A percentile compares a stretch with the other conserved stretches of the same genome.
phyloP scores from a whole-genome alignment of 2,888 invertebrate genomes.

The Epinotia ramella region DNA sequence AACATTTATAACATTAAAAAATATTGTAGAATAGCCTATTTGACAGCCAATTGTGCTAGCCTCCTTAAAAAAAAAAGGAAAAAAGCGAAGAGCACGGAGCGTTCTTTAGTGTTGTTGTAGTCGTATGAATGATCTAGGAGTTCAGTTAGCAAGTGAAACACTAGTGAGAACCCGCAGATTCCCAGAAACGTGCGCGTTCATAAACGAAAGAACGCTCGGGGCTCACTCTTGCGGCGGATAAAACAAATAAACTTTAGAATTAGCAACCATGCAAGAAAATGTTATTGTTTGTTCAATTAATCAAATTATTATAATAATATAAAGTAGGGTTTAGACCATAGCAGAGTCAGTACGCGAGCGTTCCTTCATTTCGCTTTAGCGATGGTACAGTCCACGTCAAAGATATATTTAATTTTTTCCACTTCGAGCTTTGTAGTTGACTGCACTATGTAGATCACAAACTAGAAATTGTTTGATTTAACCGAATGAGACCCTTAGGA shows the following conservation, averaged over 20 bases:
- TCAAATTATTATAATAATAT: neutral
- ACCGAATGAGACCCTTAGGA: neutral
- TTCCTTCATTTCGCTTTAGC: neutral
- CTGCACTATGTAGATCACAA: neutral
- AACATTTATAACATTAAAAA: too few species aligned
- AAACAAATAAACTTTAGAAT: neutral
- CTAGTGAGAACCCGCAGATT: neutral
- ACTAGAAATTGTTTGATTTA: neutral
- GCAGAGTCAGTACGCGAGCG: neutral
- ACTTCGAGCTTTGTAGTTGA: too few species aligned
- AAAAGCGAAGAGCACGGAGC: neutral
- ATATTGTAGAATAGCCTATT: too few species aligned
- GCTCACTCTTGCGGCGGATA: neutral
- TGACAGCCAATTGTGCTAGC: too few species aligned
- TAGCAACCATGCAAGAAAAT: neutral
- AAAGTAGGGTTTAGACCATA: conserved; percentile 1
- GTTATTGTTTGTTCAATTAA: neutral
- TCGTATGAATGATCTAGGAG: neutral
- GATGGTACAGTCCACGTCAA: too few species aligned
- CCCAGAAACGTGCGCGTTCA: neutral
- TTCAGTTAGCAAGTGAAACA: neutral
- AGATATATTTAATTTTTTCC: too few species aligned
- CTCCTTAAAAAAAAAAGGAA: conserved; percentile 8
- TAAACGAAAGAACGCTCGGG: conserved; percentile 1
- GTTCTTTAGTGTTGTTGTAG: neutral